Percentiles rank a stretch among this genome's conserved stretches.
Evolutionary conservation across 1,140 invertebrate species (phyloP).

Genomic region (Aphis gossypii): DNA sequence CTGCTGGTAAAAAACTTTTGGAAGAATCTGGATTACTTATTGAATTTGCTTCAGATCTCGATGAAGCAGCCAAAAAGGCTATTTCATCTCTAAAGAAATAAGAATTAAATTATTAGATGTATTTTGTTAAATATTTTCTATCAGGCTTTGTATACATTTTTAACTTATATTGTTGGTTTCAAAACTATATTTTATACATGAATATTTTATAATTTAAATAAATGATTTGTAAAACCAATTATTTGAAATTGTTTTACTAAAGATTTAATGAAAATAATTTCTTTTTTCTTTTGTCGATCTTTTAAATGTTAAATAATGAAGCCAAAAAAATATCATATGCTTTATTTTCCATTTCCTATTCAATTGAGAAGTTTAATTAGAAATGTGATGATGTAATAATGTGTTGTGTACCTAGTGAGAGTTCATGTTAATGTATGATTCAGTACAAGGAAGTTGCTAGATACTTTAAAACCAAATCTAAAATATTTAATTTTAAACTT

Average conservation of each 20-base stretch:
- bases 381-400: neutral
- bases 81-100: conserved; percentile 66
- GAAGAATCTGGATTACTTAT: conserved; percentile 84
- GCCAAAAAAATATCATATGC: neutral
- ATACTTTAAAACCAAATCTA: neutral
- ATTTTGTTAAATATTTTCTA: neutral
- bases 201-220: conserved; percentile 11
- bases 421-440: neutral
- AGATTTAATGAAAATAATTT: neutral
- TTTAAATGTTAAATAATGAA: neutral
- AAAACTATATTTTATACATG: neutral
- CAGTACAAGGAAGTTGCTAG: too few species aligned
- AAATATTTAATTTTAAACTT: neutral
- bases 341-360: neutral
- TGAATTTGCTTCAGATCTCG: conserved; percentile 81
- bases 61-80: conserved; percentile 90
- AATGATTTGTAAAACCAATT: neutral
- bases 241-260: neutral
- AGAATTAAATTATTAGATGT: neutral
- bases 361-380: neutral
- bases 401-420: neutral
- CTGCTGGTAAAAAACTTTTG: conserved; percentile 74
- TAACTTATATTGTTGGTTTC: neutral
- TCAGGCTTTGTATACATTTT: neutral
- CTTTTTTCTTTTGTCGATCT: neutral